phyloP scores from a whole-genome alignment of 2,113 vertebrate species.

The Laticauda laticaudata region DNA sequence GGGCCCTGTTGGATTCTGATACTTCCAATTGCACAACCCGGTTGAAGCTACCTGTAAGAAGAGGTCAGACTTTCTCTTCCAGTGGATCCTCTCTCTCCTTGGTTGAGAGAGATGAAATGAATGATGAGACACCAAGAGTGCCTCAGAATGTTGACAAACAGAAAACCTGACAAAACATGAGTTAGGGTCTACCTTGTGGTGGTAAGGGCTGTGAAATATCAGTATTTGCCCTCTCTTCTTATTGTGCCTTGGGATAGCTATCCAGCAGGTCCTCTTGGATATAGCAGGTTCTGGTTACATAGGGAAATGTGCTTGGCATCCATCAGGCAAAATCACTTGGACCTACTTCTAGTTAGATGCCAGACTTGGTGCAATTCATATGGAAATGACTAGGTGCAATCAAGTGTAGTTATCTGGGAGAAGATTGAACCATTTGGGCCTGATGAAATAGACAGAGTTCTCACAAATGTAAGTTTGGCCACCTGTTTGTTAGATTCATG shows the following conservation, averaged over 20 bases:
- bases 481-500: background rate
- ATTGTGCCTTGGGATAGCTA: background rate
- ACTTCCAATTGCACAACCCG: background rate
- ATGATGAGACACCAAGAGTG: background rate
- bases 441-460: background rate
- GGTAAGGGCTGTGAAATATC: background rate
- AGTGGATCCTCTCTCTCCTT: background rate
- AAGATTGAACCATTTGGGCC: background rate
- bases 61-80: background rate
- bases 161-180: background rate
- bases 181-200: background rate
- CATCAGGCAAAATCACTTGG: background rate
- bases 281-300: background rate
- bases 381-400: background rate
- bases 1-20: background rate
- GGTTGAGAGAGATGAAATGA: background rate
- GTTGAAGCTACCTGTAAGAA: background rate
- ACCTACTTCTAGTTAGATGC: background rate
- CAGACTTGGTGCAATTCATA: background rate
- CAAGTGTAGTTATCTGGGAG: background rate
- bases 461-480: background rate
- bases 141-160: background rate
- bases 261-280: background rate
- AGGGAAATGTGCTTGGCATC: background rate
- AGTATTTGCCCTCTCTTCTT: background rate